Base-by-base conservation (phyloP, 2,797 vertebrate species). In the Cryptoprocta ferox region DNA sequence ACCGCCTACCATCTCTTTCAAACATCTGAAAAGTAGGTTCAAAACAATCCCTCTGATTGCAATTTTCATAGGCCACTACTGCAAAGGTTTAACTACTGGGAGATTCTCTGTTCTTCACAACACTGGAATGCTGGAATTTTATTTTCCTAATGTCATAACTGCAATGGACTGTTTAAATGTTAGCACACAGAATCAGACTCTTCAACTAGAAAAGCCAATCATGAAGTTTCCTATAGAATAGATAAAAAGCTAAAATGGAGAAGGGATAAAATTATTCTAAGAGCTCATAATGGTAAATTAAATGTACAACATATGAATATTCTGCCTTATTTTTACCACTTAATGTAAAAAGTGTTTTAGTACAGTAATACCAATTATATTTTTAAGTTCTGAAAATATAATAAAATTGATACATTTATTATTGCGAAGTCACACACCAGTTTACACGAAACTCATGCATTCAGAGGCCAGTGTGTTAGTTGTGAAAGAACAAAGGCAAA, bases 361-460 rank as follows among this genome's bases (percentile, higher is more conserved):
- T 63, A 61, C 16, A 85, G 76, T 68, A 89, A 91, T 84, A 97
- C 91, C 94, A 97, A 85, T 95, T 94, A 79, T 53, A 89, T 39
- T 94, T 82, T 84, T 95, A 94, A 97, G 96, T 87, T 81, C 91
- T 85, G 89, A 97, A 97, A 93, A 82, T 98, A 97, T 83, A 98
- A 97, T 95, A 96, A 30, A 97, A 94, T 18, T 93, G 97, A 92
- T 92, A 97, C 91, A 97, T 93, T 92, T 97, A 65, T 73, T 97
- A 98, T 97, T 94, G 87, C 96, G 92, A 97, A 96, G 89, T 96
- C 86, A 92, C 63, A 98, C 81, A 97, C 70, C 97, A 97, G 82
- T 92, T 98, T 97, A 98, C 97, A 98, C 85, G 98, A 97, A 98
- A 97, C 71, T 98, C 99, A 99, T 99, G 99, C 99, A 98, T 95